Conservation (phyloP, 2,113 vertebrate genomes). For the Eurystomus gularis region DNA sequence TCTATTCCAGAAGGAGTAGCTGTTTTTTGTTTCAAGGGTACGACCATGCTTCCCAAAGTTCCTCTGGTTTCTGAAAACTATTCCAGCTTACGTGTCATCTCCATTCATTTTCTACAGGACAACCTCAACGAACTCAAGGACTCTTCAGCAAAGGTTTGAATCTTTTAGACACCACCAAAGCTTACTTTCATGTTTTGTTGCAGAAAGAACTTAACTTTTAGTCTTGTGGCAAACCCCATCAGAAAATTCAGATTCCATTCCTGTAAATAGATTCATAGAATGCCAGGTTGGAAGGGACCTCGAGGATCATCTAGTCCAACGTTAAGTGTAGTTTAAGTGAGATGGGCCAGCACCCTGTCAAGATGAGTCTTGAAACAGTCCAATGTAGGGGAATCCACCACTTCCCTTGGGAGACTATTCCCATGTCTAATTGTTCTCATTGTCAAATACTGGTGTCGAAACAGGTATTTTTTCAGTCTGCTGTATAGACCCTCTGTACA, state of each 20-base stretch:
- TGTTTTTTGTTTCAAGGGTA: constrained; percentile 81
- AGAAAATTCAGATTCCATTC: not conserved
- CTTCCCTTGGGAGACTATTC: too few species aligned
- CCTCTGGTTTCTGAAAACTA: constrained; percentile 86
- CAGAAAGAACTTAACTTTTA: not conserved
- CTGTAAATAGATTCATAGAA: too few species aligned
- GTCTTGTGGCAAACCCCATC: not conserved
- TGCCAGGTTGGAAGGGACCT: too few species aligned
- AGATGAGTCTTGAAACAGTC: too few species aligned
- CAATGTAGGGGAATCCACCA: too few species aligned
- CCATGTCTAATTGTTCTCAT: too few species aligned
- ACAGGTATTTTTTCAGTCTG: not conserved
- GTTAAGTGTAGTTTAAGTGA: too few species aligned
- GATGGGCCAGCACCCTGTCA: too few species aligned
- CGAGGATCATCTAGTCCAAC: too few species aligned
- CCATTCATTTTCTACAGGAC: constrained; percentile 99
- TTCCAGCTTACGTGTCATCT: constrained; percentile 99
- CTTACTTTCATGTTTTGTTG: not conserved
- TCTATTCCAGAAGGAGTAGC: constrained; percentile 88
- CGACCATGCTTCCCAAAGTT: constrained; percentile 78
- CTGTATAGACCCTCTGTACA: not conserved
- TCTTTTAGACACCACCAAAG: constrained; percentile 64
- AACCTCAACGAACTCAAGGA: constrained; percentile 99
- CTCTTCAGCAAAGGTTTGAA: constrained; percentile 93
- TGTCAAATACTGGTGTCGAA: not conserved